A percentile compares a stretch with the other conserved stretches of the same genome.
phyloP scores from a whole-genome alignment of 1,140 invertebrate genomes.

The Macrobrachium rosenbergii region DNA sequence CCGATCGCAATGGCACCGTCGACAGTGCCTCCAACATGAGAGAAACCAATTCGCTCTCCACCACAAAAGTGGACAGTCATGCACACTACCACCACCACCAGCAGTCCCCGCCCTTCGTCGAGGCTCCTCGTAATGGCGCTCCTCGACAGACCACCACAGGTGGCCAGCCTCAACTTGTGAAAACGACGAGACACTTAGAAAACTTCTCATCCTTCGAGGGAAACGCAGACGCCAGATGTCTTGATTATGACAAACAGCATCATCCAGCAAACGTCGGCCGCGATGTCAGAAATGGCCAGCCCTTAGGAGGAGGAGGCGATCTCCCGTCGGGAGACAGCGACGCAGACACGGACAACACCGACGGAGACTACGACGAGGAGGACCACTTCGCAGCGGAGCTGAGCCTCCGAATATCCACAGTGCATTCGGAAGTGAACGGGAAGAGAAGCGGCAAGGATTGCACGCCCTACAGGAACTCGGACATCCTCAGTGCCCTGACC shows the following conservation, averaged over 20 bases:
- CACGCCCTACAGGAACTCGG: slow-evolving; percentile 38
- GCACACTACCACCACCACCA: too few species aligned
- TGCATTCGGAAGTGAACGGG: not conserved
- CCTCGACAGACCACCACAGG: too few species aligned
- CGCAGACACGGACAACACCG: slow-evolving; percentile 47
- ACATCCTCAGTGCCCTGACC: slow-evolving; percentile 1
- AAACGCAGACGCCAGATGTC: too few species aligned
- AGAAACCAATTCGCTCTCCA: not conserved
- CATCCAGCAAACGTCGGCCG: too few species aligned
- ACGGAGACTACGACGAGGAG: slow-evolving; percentile 52
- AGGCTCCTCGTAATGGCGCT: too few species aligned
- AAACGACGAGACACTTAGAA: too few species aligned
- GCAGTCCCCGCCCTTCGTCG: too few species aligned
- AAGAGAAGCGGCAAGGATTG: not conserved
- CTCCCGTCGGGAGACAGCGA: slow-evolving; percentile 47
- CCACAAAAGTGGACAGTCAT: too few species aligned
- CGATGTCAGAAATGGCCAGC: too few species aligned
- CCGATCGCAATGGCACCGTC: not conserved
- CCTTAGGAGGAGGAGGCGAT: not conserved
- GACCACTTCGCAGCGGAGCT: slow-evolving; percentile 49
- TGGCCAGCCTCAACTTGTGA: too few species aligned
- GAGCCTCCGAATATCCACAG: slow-evolving; percentile 44
- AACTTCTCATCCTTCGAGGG: too few species aligned
- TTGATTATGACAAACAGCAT: too few species aligned
- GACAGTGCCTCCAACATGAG: slow-evolving; percentile 28